Percentiles rank a stretch among this genome's conserved stretches.
These are phyloP conservation scores for Trinorchestia longiramus DNA, from an alignment of 1,140 invertebrate genomes.

Conservation along the genomic window DNA sequence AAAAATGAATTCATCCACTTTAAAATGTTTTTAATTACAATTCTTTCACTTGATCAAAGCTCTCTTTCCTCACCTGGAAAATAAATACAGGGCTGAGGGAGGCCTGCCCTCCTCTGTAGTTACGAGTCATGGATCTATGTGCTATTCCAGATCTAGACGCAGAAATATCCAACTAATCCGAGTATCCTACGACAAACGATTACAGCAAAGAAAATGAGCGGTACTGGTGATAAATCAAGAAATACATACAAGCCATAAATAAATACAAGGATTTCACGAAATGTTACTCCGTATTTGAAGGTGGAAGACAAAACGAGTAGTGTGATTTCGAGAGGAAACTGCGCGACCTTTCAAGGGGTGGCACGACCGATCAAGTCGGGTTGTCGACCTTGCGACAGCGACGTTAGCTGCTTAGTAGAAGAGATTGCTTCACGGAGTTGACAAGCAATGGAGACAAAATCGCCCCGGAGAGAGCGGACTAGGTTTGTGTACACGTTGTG, in stretches of 20 bases:
- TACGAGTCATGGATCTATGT: not conserved
- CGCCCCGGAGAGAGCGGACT: not conserved
- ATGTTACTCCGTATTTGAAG: not conserved
- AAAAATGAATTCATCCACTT: not conserved
- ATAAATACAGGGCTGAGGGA: not conserved
- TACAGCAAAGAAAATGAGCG: not conserved
- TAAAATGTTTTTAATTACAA: not conserved
- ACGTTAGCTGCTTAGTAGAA: not conserved
- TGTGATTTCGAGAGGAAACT: not conserved
- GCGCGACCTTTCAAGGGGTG: not conserved
- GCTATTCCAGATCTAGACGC: not conserved
- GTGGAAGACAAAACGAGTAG: not conserved
- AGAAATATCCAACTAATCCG: not conserved
- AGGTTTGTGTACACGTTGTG: not conserved
- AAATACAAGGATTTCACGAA: not conserved
- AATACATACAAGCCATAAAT: not conserved
- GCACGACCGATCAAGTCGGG: not conserved
- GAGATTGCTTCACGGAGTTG: not conserved
- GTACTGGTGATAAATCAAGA: not conserved
- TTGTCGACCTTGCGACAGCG: not conserved
- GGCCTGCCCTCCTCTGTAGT: not conserved
- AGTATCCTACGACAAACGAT: not conserved
- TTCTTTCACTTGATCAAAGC: not conserved
- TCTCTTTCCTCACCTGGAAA: not conserved
- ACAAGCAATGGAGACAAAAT: constrained; percentile 8